Base-by-base conservation (phyloP, 2,888 invertebrate species). In the Cheilosia grossa region DNA sequence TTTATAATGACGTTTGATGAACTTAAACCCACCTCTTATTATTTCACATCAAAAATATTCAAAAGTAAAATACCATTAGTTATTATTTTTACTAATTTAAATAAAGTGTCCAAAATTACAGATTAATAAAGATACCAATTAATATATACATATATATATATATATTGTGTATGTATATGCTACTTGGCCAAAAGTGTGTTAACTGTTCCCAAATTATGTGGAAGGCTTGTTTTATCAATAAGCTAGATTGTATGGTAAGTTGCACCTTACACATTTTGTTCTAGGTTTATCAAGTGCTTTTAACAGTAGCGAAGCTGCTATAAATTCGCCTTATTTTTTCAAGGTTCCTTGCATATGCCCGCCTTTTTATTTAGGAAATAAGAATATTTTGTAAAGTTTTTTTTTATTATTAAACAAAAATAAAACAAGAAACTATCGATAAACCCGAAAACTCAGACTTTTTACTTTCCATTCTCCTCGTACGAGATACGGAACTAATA, bases 361-460 rank as follows among this genome's bases (percentile, higher is more conserved):
- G 19, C 21, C 37, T 33, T 61, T 24, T 9, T 58, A 30, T 74
- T 49, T 47, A 21, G 21, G 56, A 30, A 30, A 21, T 15, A 24
- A 17, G 59, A 15, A 37, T 56, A 56, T 24, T 27, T n/a, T 82
- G 70, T 42, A 69, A 61, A 47, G 13, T 30, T 30, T 30, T 30
- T 30, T 30, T 30, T 30, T 54, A 30, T 33, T 33, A 10, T 15
- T 37, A 19, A 37, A 37, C 44, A n/a, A 1, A 24, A 77, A 82
- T 72, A 70, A 67, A 82, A 49, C 4, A 66, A 53, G 13, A 67
- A 63, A 54, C 63, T 56, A 13, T 10, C n/a, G 44, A 67, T 9
- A 61, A 73, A 79, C 73, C 33, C 13, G 9, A 69, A 33, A 78
- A 64, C 10, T 33, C 27, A 64, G 83, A 47, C 53, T 82, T 83